Conservation (phyloP, 1,140 invertebrate species). For the Atta colombica region DNA sequence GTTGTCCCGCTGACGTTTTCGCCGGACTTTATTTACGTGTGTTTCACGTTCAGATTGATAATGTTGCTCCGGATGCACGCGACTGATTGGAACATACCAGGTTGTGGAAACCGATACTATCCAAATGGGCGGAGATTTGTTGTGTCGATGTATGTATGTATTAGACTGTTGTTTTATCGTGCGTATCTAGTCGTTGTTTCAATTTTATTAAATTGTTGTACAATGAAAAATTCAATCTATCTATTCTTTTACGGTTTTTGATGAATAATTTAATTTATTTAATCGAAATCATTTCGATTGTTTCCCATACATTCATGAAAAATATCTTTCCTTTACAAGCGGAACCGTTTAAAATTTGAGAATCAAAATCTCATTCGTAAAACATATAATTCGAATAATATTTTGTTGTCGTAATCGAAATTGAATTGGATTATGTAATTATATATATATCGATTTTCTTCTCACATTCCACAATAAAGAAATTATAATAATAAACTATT, state of each 20-base stretch:
- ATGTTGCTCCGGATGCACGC: conserved; percentile 42
- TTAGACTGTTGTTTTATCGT: conserved; percentile 32
- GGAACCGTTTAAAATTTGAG: not conserved
- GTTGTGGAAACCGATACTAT: not conserved
- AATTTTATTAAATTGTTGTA: conserved; percentile 31
- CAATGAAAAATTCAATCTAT: not conserved
- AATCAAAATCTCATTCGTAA: not conserved
- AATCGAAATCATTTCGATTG: not conserved
- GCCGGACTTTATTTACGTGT: conserved; percentile 51
- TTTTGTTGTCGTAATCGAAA: too few species aligned
- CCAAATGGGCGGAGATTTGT: conserved; percentile 28
- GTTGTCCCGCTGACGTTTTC: conserved; percentile 37
- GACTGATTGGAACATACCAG: conserved; percentile 44
- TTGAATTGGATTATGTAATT: not conserved
- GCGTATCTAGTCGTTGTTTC: not conserved
- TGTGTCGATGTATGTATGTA: conserved; percentile 31
- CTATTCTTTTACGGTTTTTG: too few species aligned
- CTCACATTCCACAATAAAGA: not conserved
- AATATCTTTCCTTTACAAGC: not conserved
- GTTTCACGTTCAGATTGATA: conserved; percentile 49
- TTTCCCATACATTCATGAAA: not conserved
- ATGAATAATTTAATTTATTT: not conserved
- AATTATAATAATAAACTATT: not conserved
- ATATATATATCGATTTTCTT: not conserved
- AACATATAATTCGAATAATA: not conserved